Evolutionary conservation across 2,797 vertebrate genomes (phyloP).

Genomic region (Melanogrammus aeglefinus): DNA sequence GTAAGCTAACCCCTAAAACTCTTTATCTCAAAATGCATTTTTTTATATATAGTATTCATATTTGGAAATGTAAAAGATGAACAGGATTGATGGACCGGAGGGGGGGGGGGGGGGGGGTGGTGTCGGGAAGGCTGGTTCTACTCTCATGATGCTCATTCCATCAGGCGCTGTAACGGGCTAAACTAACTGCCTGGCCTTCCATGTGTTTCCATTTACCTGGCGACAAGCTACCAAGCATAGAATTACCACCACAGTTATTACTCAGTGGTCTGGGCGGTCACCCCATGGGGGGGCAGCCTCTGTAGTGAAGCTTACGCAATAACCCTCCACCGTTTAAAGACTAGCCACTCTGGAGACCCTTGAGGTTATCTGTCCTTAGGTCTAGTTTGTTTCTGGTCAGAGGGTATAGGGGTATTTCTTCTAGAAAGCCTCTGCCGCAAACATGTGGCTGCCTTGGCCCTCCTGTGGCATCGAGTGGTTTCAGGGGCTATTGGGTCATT

Average conservation of each 20-base stretch:
- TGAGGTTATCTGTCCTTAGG: slow-evolving; percentile 50
- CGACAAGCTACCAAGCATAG: slow-evolving; percentile 53
- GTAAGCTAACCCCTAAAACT: background rate
- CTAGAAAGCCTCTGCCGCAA: slow-evolving; percentile 16
- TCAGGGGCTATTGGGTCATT: slow-evolving; percentile 46
- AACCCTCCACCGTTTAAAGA: slow-evolving; percentile 60
- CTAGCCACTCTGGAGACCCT: slow-evolving; percentile 39
- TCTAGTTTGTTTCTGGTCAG: slow-evolving; percentile 45
- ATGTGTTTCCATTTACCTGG: slow-evolving; percentile 80
- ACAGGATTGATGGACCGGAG: slow-evolving; percentile 27
- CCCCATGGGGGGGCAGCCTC: slow-evolving; percentile 59
- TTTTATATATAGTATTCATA: too few species aligned
- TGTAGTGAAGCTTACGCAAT: slow-evolving; percentile 67
- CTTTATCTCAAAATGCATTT: background rate
- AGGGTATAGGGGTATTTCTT: slow-evolving; percentile 7
- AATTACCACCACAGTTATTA: slow-evolving; percentile 63
- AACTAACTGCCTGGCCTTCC: slow-evolving; percentile 32
- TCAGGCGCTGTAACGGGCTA: slow-evolving; percentile 19
- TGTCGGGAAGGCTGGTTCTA: slow-evolving; percentile 20
- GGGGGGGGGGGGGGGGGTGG: slow-evolving; percentile 14
- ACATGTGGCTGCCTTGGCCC: slow-evolving; percentile 20
- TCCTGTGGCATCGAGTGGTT: slow-evolving; percentile 37
- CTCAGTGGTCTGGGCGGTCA: slow-evolving; percentile 51
- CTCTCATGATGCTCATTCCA: slow-evolving; percentile 36
- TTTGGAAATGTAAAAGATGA: background rate